Percentiles rank a stretch among this genome's conserved stretches.
These are phyloP conservation scores for Melinaea menophilus DNA, from an alignment of 2,888 invertebrate genomes.

Conservation along the genomic window DNA sequence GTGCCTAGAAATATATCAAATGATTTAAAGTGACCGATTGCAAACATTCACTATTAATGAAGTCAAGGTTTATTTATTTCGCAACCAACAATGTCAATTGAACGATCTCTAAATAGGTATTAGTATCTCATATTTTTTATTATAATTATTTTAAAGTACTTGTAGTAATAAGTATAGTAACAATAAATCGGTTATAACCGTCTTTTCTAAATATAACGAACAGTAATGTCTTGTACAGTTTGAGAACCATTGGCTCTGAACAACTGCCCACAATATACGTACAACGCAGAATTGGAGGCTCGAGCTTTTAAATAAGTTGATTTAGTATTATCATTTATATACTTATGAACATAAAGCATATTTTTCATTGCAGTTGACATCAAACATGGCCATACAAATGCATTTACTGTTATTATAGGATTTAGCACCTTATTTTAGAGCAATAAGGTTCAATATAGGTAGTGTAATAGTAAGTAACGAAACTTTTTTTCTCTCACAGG, in stretches of 20 bases:
- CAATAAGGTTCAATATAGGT: slow-evolving; percentile 33
- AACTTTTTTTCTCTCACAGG: slow-evolving; percentile 70
- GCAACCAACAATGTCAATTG: slow-evolving; percentile 43
- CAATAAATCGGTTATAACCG: too few relatives aligned
- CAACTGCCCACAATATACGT: slow-evolving; percentile 70
- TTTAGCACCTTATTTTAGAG: background rate
- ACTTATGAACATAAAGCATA: background rate
- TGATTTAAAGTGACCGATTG: too few relatives aligned
- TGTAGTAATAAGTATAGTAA: too few relatives aligned
- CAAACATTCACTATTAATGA: too few relatives aligned
- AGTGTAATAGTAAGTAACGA: slow-evolving; percentile 37
- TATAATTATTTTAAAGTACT: too few relatives aligned
- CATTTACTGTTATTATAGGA: slow-evolving; percentile 39
- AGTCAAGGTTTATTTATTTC: background rate
- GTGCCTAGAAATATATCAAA: too few relatives aligned
- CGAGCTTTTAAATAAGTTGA: slow-evolving; percentile 44
- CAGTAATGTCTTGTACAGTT: slow-evolving; percentile 42
- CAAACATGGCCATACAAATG: slow-evolving; percentile 54
- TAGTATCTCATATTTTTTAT: too few relatives aligned
- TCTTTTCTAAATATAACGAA: too few relatives aligned
- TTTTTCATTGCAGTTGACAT: slow-evolving; percentile 29
- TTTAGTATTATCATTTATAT: slow-evolving; percentile 36
- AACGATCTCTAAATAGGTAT: background rate
- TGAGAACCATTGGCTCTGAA: slow-evolving; percentile 53
- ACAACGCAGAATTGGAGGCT: slow-evolving; percentile 49